Conservation (phyloP, 2,888 invertebrate genomes). For the Agrotis clavis region DNA sequence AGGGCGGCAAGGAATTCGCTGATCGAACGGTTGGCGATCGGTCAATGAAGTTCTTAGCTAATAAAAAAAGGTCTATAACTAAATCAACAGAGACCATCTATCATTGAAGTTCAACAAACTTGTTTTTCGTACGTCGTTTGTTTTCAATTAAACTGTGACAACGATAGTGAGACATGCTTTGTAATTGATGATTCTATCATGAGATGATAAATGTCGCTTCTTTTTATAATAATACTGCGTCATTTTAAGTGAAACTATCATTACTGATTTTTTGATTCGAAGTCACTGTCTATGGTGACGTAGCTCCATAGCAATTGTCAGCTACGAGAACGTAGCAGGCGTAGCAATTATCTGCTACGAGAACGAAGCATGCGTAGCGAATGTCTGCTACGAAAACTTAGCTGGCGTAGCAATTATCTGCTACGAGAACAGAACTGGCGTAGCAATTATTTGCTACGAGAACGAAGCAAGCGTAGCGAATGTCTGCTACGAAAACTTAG, state of each 20-base stretch:
- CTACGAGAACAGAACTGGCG: constrained; percentile 7
- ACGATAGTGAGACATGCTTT: constrained; percentile 9
- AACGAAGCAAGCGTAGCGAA: too few species aligned
- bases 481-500: too few species aligned
- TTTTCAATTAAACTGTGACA: constrained; percentile 50
- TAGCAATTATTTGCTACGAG: neutral
- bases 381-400: neutral
- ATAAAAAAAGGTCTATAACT: constrained; percentile 43
- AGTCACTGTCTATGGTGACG: neutral
- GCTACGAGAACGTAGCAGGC: neutral
- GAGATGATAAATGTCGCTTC: neutral
- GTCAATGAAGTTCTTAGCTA: constrained; percentile 36
- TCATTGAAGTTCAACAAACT: constrained; percentile 43
- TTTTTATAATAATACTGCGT: neutral
- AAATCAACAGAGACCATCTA: constrained; percentile 47
- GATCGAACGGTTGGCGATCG: constrained; percentile 35
- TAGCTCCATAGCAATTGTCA: neutral
- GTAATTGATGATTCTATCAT: constrained; percentile 37
- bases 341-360: neutral
- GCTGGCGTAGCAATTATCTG: neutral
- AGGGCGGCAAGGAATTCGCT: constrained; percentile 3
- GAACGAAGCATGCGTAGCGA: neutral
- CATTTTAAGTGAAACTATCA: neutral
- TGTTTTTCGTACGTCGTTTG: constrained; percentile 31
- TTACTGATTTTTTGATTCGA: too few species aligned